A percentile compares a stretch with the other conserved stretches of the same genome.
Conservation (phyloP, 1,140 invertebrate genomes). For the Drosophila mayri region DNA sequence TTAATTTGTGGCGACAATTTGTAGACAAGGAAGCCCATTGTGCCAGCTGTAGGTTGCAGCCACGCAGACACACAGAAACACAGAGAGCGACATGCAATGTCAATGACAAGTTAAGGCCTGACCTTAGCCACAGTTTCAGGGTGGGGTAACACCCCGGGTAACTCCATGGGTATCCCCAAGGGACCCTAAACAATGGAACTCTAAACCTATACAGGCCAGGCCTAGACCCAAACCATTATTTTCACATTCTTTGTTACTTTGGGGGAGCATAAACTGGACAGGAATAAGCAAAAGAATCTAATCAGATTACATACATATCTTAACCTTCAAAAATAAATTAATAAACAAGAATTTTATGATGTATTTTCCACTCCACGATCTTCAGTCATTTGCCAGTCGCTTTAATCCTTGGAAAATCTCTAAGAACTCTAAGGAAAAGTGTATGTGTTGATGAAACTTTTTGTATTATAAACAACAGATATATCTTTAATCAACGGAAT, state of each 20-base stretch:
- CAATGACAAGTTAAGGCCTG: conserved; percentile 33
- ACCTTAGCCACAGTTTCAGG: conserved; percentile 20
- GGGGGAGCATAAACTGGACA: no score
- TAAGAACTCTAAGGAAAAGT: not conserved
- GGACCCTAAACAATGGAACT: not conserved
- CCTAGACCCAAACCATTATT: no score
- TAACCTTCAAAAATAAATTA: not conserved
- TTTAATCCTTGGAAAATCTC: not conserved
- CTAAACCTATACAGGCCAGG: not conserved
- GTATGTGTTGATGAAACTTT: not conserved
- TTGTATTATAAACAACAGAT: not conserved
- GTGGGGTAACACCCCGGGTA: not conserved
- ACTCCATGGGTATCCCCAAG: not conserved
- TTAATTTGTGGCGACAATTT: conserved; percentile 14
- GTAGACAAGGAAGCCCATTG: conserved; percentile 51
- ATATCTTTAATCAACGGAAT: not conserved
- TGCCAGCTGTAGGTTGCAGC: conserved; percentile 12
- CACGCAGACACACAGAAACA: not conserved
- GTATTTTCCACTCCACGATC: conserved; percentile 52
- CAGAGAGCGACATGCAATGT: conserved; percentile 20
- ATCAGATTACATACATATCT: no score
- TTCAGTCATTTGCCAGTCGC: conserved; percentile 50
- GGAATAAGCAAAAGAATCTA: no score
- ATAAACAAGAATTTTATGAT: conserved; percentile 28
- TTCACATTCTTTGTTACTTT: no score